Base-by-base conservation (phyloP, 2,797 vertebrate genomes). In the Chromobotia macracanthus region DNA sequence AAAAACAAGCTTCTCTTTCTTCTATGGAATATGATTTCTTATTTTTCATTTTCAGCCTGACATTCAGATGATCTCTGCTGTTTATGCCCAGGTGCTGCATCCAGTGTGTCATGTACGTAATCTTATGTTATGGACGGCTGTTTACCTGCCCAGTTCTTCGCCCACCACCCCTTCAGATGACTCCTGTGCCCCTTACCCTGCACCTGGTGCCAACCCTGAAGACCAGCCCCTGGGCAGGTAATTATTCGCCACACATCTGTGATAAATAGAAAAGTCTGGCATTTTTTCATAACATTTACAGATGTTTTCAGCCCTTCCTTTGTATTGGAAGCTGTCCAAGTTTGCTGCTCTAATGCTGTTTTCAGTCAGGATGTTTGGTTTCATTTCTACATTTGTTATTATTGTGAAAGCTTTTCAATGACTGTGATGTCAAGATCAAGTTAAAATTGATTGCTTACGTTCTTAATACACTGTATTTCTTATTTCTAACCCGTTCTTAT, bases 51-150 rank as follows among this genome's bases (percentile, higher is more conserved):
- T 44, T 44, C 41, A 44, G 23, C 11, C 23, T 60, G 56, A 25
- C 12, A 60, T 11, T 25, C 23, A 4, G 11, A 21, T 16, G 4
- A 61, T 61, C 58, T 61, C 25, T 31, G 6, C n/a, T 70, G 38
- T 53, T 16, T 58, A 8, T 58, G 4, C 25, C 35, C 85, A 99
- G 97, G 97, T 99, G 89, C 95, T 99, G 80, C 96, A 96, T 80
- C 97, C 97, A 0, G 97, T 98, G 86, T 99, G 97, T 91, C 97
- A 99, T 0, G 96, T 99, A 69, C 93, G 97, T 28, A 99, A 98
- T 87, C 83, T 99, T 80, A 95, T 99, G 97, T 93, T 99, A 63
- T 99, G 97, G 97, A 98, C 95, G 1, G 97, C 96, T 0, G 96
- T 98, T 64, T 99, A 98, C 90, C 94, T 99, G 84, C 97, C 97